Evolutionary conservation across 2,113 vertebrate genomes (phyloP).

Genomic region (Ciconia stormi): DNA sequence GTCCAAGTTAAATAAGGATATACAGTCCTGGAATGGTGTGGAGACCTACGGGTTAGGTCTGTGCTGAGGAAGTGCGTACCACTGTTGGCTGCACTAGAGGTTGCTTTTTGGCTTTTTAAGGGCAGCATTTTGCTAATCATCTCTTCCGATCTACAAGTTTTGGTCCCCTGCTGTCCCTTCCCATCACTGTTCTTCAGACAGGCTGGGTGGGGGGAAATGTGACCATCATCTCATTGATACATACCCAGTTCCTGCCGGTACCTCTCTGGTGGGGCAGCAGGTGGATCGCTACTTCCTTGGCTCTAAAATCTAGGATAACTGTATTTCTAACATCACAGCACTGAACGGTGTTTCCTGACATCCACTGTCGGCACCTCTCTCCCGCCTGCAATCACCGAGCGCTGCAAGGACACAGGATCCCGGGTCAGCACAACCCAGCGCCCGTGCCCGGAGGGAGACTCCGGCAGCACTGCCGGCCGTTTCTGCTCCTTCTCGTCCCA

Average conservation of each 20-base stretch:
- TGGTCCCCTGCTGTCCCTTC: not conserved
- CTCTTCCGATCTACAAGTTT: not conserved
- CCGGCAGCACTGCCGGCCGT: not conserved
- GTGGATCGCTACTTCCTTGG: not conserved
- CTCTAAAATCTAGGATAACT: not conserved
- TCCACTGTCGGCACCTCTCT: not conserved
- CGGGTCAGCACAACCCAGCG: not conserved
- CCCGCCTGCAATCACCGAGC: not conserved
- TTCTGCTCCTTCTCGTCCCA: not conserved
- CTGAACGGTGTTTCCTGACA: not conserved
- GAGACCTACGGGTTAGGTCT: not conserved
- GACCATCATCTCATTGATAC: not conserved
- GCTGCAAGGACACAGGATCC: not conserved
- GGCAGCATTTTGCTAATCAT: not conserved
- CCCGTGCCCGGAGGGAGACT: not conserved
- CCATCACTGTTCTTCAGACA: not conserved
- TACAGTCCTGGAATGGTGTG: not conserved
- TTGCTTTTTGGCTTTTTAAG: not conserved
- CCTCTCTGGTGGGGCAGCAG: not conserved
- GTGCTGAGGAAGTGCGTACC: not conserved
- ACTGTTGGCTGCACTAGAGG: not conserved
- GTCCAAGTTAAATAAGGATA: conserved; percentile 1
- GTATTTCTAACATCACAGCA: not conserved
- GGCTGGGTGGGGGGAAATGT: not conserved
- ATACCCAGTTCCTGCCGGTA: not conserved